A percentile compares a stretch with the other conserved stretches of the same genome.
These are phyloP conservation scores for Paramuricea clavata DNA, from an alignment of 92 coral and sea anemone species.

Conservation along the genomic window DNA sequence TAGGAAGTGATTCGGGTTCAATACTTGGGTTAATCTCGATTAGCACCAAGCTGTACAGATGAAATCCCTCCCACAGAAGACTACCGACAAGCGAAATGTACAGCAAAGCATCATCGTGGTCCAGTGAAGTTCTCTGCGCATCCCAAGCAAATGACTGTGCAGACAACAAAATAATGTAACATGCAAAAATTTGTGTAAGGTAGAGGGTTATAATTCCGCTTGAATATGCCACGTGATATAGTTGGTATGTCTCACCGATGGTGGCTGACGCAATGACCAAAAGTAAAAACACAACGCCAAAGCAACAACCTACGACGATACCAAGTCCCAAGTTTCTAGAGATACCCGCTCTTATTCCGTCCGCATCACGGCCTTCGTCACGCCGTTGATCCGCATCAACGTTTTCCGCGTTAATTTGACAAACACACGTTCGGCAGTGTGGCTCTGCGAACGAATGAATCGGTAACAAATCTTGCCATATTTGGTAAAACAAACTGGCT, in stretches of 20 bases:
- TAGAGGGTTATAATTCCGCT: background rate
- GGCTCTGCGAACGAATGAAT: background rate
- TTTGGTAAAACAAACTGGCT: slow-evolving; percentile 12
- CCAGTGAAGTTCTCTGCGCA: background rate
- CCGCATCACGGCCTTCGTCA: background rate
- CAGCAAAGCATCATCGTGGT: slow-evolving; percentile 23
- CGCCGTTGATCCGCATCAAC: background rate
- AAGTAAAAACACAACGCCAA: background rate
- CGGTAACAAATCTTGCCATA: slow-evolving; percentile 5
- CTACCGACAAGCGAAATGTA: slow-evolving; percentile 5
- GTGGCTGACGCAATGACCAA: background rate
- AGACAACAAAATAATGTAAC: background rate
- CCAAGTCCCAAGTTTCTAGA: background rate
- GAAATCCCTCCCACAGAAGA: slow-evolving; percentile 34
- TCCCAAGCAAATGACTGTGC: background rate
- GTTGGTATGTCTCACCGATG: background rate
- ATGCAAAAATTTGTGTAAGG: background rate
- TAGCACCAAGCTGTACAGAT: background rate
- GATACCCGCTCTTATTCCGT: background rate
- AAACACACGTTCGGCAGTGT: background rate
- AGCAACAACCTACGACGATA: background rate
- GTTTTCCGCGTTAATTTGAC: background rate
- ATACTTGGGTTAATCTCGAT: background rate
- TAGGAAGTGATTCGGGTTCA: background rate
- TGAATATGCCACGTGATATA: background rate